phyloP scores from a whole-genome alignment of 2,113 vertebrate species.

The Blennius ocellaris region DNA sequence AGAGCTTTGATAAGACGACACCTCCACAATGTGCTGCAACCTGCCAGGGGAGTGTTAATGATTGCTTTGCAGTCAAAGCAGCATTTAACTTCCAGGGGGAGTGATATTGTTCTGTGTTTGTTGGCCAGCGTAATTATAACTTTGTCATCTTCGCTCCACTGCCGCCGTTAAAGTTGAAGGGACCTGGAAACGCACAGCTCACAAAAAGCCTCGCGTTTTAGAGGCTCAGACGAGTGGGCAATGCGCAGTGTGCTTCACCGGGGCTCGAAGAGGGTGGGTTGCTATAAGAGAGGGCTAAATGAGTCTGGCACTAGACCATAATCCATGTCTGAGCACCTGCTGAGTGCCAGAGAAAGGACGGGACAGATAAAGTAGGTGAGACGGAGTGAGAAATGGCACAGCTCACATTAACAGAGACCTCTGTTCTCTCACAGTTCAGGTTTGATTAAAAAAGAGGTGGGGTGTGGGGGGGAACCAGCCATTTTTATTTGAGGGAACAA shows the following conservation, averaged over 20 bases:
- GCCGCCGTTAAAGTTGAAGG: conserved; percentile 28
- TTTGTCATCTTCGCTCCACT: neutral
- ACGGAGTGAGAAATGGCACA: conserved; percentile 17
- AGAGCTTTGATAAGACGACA: conserved; percentile 18
- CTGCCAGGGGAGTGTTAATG: conserved; percentile 21
- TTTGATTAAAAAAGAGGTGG: neutral
- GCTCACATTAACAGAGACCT: conserved; percentile 23
- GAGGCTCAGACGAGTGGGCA: conserved; percentile 11
- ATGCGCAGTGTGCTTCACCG: conserved; percentile 17
- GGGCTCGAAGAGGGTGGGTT: conserved; percentile 28
- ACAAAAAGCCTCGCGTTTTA: conserved; percentile 1
- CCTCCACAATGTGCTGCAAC: conserved; percentile 19
- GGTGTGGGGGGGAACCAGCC: neutral
- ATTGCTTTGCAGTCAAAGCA: conserved; percentile 30
- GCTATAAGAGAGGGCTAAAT: conserved; percentile 36
- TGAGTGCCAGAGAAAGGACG: conserved; percentile 44
- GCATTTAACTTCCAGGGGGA: conserved; percentile 28
- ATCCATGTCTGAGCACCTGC: conserved; percentile 55
- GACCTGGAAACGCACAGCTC: conserved; percentile 2
- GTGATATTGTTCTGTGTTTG: conserved; percentile 31
- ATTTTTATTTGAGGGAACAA: neutral
- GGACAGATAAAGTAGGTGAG: neutral
- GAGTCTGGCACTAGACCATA: conserved; percentile 42
- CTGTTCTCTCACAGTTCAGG: neutral
- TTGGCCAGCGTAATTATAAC: conserved; percentile 37